Base-by-base conservation (phyloP, 2,888 invertebrate genomes). In the Neuroscelio doddi region DNA sequence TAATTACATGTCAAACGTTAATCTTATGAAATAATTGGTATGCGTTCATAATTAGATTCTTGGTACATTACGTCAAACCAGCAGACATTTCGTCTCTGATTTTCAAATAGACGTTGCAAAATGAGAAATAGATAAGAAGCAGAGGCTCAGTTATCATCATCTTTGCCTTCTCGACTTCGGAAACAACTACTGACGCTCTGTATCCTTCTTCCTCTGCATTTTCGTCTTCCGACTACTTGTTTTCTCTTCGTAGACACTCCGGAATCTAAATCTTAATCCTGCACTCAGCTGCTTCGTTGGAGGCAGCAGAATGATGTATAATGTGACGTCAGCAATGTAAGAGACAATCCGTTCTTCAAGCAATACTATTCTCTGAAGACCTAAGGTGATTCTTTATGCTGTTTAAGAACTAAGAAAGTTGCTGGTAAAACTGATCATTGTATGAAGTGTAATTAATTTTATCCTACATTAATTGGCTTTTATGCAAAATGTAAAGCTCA, bases 1-100 rank as follows among this genome's bases (percentile, higher is more conserved):
- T 44, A 63, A 50, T 63, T 55, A 56, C 47, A 44, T 51, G 56
- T 63, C 62, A 63, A 63, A 63, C 50, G 45, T 51, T 63, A 56
- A 63, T 56, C 56, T 27, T 42, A 50, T 50, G 50, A 55, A 62
- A 62, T 46, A 17, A 44, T 62, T 45, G 61, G 55, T 44, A 55
- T 39, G 53, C 21, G 49, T 12, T 24, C 34, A 42, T 53, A 62
- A 62, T 45, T 50, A 51, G 55, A 49, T 62, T 62, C 44, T 55
- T 45, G 44, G 55, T 27, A 49, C 61, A 55, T 55, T 55, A 62
- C 30, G 38, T 12, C 26, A 17, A 5, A 39, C 51, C 45, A 39
- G 45, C 30, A 51, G 38, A 32, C 29, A 24, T 36, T 38, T 36
- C 30, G 45, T 39, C 39, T 50, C 45, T 47, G 55, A 62, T 49